These are phyloP conservation scores for Menura novaehollandiae DNA, from an alignment of 2,113 vertebrate species.

Conservation along the genomic window DNA sequence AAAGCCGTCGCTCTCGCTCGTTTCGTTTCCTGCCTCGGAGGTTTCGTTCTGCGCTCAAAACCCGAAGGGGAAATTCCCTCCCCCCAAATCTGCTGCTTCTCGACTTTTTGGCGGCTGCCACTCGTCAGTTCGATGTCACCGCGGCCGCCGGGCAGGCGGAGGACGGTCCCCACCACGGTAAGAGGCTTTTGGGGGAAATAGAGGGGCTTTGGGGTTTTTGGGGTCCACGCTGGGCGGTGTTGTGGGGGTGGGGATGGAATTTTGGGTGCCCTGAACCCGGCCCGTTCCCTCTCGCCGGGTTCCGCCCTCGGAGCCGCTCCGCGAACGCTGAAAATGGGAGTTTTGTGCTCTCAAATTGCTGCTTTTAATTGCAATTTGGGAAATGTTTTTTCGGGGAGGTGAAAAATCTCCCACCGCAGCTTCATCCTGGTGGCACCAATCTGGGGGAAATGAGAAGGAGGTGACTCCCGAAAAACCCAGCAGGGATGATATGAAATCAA, in stretches of 20 bases:
- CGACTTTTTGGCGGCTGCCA: background rate
- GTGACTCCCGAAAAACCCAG: background rate
- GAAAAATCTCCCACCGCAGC: background rate
- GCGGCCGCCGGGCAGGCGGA: background rate
- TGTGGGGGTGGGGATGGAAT: background rate
- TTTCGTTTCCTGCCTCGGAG: constrained; percentile 17
- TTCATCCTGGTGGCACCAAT: background rate
- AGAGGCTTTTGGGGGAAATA: background rate
- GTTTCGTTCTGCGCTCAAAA: background rate
- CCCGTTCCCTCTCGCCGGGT: background rate
- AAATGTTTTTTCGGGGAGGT: background rate
- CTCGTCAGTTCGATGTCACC: background rate
- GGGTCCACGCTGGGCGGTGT: fast-evolving
- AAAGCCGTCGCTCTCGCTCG: background rate
- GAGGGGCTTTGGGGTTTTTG: background rate
- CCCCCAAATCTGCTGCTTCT: background rate
- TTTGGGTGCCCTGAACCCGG: background rate
- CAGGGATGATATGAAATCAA: background rate
- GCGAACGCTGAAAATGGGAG: background rate
- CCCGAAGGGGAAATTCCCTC: constrained; percentile 38
- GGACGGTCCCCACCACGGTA: background rate
- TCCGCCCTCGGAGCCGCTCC: background rate
- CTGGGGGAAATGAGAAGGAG: background rate
- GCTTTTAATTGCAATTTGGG: background rate
- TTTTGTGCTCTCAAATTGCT: background rate